Base-by-base conservation (phyloP, 92 coral and sea anemone species). In the Umimayanthus chanpuru region DNA sequence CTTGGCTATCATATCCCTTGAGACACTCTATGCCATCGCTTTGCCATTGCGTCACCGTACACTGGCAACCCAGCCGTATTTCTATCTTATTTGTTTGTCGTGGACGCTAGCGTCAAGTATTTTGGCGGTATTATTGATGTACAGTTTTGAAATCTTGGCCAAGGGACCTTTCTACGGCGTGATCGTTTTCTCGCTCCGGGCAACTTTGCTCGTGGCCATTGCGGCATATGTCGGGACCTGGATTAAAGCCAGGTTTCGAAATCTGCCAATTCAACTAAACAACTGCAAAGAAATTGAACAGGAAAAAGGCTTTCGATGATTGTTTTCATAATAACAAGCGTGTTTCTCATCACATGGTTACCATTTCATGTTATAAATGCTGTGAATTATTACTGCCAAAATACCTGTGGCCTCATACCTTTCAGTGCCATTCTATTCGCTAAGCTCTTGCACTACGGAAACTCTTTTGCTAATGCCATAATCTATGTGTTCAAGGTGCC, bases 11-110 rank as follows among this genome's bases (percentile, higher is more conserved):
- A 88, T 88, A 71, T 81, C 90, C 7, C 23, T 88, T 68, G 90
- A 81, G 18, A 50, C 88, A 20, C 75, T 88, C 80, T 64, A 88
- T 70, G 90, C 90, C 72, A 72, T 88, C 41, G 23, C 10, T n/a
- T 75, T 81, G 90, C 90, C 90, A 4, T 26, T 88, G 6, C 88
- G 88, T 28, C 90, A 88, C n/a, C 90, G 81, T 12, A 29, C 88
- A 16, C 81, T 81, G 72, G 64, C 85, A 43, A 66, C 86, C 2
- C 68, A 70, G 15, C 40, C 82, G 67, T 79, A 88, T 76, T 44
- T 65, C 9, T 40, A 43, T 66, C 79, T 68, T 8, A 88, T 88
- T 25, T 76, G 86, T 15, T 44, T 88, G 26, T 85, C 90, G 15
- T 88, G 86, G 86, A 36, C 82, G 38, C 20, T 88, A 9, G 86